These are phyloP conservation scores for Hyles vespertilio DNA, from an alignment of 1,140 invertebrate species.

Conservation along the genomic window DNA sequence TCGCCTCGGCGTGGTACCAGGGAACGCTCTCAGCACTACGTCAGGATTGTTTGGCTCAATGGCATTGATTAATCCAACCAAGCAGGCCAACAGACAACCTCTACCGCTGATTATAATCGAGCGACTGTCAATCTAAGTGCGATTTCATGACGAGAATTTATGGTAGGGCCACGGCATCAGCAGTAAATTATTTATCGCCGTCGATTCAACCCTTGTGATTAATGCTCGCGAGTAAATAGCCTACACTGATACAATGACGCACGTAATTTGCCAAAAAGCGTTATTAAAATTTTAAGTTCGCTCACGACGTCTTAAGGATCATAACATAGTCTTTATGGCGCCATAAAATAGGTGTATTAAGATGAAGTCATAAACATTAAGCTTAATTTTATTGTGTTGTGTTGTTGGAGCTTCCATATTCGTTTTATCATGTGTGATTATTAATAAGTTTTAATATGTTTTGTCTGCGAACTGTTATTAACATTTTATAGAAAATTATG, in stretches of 20 bases:
- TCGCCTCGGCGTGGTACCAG: neutral
- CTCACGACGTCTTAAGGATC: constrained; percentile 17
- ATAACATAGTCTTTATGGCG: constrained; percentile 16
- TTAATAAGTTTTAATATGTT: too few relatives aligned
- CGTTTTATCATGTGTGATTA: neutral
- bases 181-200: constrained; percentile 26
- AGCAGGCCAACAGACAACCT: constrained; percentile 12
- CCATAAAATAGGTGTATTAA: constrained; percentile 10
- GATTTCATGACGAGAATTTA: constrained; percentile 25
- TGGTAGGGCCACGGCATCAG: constrained; percentile 17
- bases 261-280: constrained; percentile 1
- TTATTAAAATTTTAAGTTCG: constrained; percentile 18
- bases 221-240: constrained; percentile 9
- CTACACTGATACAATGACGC: constrained; percentile 5
- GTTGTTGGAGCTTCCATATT: neutral
- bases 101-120: constrained; percentile 23
- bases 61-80: constrained; percentile 12
- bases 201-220: constrained; percentile 20
- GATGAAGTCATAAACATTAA: constrained; percentile 3
- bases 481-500: too few relatives aligned
- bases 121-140: constrained; percentile 21
- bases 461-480: too few relatives aligned
- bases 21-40: constrained; percentile 3
- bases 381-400: neutral
- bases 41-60: neutral